Evolutionary conservation across 2,113 vertebrate species (phyloP).

Genomic region (Gavia stellata): DNA sequence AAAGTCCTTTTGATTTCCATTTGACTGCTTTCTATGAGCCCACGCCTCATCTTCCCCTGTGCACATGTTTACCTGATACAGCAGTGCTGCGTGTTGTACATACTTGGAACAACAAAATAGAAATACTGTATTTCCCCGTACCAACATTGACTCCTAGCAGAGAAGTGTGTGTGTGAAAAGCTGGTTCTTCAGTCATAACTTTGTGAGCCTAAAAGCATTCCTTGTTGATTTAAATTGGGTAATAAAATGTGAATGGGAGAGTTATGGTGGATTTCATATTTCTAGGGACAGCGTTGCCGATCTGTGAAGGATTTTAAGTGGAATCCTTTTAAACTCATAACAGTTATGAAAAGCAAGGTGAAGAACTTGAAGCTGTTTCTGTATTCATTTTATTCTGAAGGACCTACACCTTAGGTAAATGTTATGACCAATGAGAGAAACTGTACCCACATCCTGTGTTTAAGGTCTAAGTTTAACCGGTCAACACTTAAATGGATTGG

Average conservation of each 20-base stretch:
- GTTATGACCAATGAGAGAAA: constrained; percentile 72
- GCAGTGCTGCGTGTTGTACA: constrained; percentile 85
- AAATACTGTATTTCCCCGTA: constrained; percentile 82
- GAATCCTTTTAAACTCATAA: constrained; percentile 86
- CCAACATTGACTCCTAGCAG: constrained; percentile 82
- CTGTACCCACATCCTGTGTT: constrained; percentile 75
- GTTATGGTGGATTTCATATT: constrained; percentile 1
- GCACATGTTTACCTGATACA: constrained; percentile 83
- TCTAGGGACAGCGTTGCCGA: constrained; percentile 49
- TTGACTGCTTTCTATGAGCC: constrained; percentile 99
- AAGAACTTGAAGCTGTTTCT: constrained; percentile 83
- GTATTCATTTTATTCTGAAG: constrained; percentile 83
- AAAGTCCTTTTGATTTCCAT: constrained; percentile 98
- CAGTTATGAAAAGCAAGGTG: constrained; percentile 76
- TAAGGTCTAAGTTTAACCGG: constrained; percentile 71
- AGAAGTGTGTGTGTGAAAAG: constrained; percentile 81
- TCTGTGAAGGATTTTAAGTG: constrained; percentile 56
- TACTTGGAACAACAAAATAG: constrained; percentile 83
- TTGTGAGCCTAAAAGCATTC: constrained; percentile 89
- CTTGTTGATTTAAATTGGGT: constrained; percentile 76
- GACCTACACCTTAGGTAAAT: constrained; percentile 79
- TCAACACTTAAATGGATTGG: constrained; percentile 71
- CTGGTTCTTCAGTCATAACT: constrained; percentile 77
- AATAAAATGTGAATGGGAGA: constrained; percentile 24
- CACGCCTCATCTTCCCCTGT: constrained; percentile 83